Percentiles rank a stretch among this genome's conserved stretches.
phyloP scores from a whole-genome alignment of 2,888 invertebrate species.

The Rambutsinella grinnellia region DNA sequence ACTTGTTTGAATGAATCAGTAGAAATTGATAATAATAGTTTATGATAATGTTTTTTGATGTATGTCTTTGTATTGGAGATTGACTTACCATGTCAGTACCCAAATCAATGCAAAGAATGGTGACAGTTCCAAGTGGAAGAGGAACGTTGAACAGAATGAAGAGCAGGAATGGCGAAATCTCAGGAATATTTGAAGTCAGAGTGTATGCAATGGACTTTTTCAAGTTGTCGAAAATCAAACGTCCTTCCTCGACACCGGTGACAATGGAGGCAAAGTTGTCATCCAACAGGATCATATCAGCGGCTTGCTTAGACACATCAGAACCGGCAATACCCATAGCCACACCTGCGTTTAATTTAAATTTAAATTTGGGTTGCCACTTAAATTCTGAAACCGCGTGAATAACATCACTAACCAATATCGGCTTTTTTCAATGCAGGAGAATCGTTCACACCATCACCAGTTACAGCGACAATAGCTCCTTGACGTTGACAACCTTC shows the following conservation, averaged over 20 bases:
- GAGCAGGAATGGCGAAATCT: constrained; percentile 83
- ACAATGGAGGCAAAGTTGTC: constrained; percentile 92
- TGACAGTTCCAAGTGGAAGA: constrained; percentile 95
- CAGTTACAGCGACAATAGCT: constrained; percentile 86
- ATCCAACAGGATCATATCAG: constrained; percentile 76
- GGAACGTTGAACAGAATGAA: constrained; percentile 96
- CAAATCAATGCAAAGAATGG: constrained; percentile 98
- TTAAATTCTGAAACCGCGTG: too few species aligned
- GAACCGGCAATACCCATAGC: constrained; percentile 85
- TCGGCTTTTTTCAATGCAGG: constrained; percentile 80
- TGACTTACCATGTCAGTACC: constrained; percentile 97
- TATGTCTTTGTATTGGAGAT: too few species aligned
- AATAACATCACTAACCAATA: too few species aligned
- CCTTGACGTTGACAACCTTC: constrained; percentile 86
- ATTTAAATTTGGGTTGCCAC: too few species aligned
- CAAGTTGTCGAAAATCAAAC: constrained; percentile 96
- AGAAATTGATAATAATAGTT: too few species aligned
- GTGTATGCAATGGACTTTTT: constrained; percentile 98
- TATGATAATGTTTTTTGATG: too few species aligned
- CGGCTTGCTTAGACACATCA: constrained; percentile 87
- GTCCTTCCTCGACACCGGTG: constrained; percentile 89
- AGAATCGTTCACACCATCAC: constrained; percentile 87
- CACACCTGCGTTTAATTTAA: too few species aligned
- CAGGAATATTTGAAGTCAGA: constrained; percentile 96
- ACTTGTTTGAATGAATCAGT: too few species aligned